Conservation (phyloP, 2,888 invertebrate genomes). For the Tolmerus cingulatus region DNA sequence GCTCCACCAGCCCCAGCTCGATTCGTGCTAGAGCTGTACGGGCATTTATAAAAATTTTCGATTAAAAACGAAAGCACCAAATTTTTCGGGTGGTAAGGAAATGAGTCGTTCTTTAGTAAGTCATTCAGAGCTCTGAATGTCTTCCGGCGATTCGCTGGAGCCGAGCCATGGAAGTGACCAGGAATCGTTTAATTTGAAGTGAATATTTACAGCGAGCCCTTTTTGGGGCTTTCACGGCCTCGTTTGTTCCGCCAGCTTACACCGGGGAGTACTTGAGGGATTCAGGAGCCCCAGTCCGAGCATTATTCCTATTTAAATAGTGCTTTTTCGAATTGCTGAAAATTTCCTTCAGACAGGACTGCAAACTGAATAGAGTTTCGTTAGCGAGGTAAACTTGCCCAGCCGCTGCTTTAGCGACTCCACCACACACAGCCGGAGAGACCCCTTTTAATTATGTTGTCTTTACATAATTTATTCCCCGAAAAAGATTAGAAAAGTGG, state of each 20-base stretch:
- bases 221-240: not conserved
- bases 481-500: constrained; percentile 32
- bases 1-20: not conserved
- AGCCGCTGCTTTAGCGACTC: not conserved
- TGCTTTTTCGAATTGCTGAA: constrained; percentile 15
- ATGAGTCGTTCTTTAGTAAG: constrained; percentile 3
- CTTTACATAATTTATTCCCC: constrained; percentile 33
- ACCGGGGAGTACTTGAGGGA: not conserved
- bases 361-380: not conserved
- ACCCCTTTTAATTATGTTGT: constrained; percentile 36
- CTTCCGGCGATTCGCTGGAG: not conserved
- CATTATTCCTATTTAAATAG: not conserved
- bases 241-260: not conserved
- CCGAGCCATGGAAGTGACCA: not conserved
- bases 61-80: not conserved
- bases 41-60: constrained; percentile 10
- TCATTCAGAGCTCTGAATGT: not conserved
- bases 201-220: constrained; percentile 7
- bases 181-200: constrained; percentile 32
- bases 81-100: constrained; percentile 1
- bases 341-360: constrained; percentile 13
- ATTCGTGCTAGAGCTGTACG: not conserved
- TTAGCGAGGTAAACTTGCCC: not conserved
- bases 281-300: not conserved
- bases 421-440: not conserved